Evolutionary conservation across 1,140 invertebrate genomes (phyloP), one percentile per base, ranked within the genome.

Genomic region (Aleiodes sp.): DNA sequence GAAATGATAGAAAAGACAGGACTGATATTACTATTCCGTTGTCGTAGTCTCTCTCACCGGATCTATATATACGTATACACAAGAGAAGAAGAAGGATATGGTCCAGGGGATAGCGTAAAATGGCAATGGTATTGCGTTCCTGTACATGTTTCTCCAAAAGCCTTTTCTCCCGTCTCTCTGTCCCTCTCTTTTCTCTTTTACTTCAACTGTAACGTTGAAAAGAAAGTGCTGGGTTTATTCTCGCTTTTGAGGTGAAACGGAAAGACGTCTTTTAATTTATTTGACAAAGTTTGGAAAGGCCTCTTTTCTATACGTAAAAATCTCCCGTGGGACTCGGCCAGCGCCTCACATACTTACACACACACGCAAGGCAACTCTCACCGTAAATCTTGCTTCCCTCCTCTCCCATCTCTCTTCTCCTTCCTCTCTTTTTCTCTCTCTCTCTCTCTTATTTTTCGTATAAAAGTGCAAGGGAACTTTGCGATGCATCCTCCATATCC

Each of bases 181-280:
- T 1, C 57, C 28, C 21, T 39, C 9, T 39, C 35, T n/a, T 39
- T 39, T 9, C 35, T 12, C 14, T n/a, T 39, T 7, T 1, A 1
- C 7, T 9, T 9, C 10, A 14, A 59, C 7, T n/a, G 4, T 35
- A n/a, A 26, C 7, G 57, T 33, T 14, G 29, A 61, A 33, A 33
- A 39, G 24, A 65, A 33, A 39, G 28, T 43, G 16, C 46, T 26
- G 56, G 56, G 24, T 28, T 59, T 28, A 59, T 31, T 65, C 41
- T 65, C n/a, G 33, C 63, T 68, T 52, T 61, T 62, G n/a, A 52
- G 43, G 26, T 19, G 29, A 52, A 64, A 39, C 35, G 14, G 29
- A 65, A 61, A 61, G 31, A 37, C 46, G 63, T n/a, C 66, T 65
- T 72, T 72, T 72, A 72, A 72, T 72, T 72, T 68, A 72, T 72